A percentile compares a stretch with the other conserved stretches of the same genome.
These are phyloP conservation scores for Euwallacea similis DNA, from an alignment of 1,140 invertebrate genomes.

Conservation along the genomic window DNA sequence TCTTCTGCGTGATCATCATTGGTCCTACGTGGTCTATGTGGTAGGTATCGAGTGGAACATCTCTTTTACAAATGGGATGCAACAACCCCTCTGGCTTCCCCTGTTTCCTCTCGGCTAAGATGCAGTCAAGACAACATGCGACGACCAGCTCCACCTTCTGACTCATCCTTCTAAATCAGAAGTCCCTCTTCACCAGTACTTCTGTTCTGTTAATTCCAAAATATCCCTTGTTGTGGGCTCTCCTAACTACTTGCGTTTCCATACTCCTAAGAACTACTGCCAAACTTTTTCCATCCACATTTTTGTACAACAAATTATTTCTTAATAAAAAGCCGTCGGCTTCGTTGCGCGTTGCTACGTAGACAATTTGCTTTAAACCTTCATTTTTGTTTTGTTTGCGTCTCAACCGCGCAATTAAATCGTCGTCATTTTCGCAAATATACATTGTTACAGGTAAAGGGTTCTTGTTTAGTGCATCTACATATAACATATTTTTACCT, in stretches of 20 bases:
- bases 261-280: constrained; percentile 36
- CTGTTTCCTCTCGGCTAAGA: constrained; percentile 50
- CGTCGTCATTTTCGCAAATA: constrained; percentile 17
- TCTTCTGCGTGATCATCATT: constrained; percentile 43
- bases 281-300: constrained; percentile 31
- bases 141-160: constrained; percentile 49
- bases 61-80: constrained; percentile 42
- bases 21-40: constrained; percentile 54
- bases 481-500: constrained; percentile 52
- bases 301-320: constrained; percentile 40
- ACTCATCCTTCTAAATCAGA: constrained; percentile 49
- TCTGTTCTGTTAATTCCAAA: constrained; percentile 49
- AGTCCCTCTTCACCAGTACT: constrained; percentile 50
- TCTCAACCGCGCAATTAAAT: constrained; percentile 18
- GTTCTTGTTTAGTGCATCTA: constrained; percentile 53
- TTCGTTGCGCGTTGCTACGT: constrained; percentile 29
- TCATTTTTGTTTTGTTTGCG: constrained; percentile 37
- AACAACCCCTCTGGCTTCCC: constrained; percentile 53
- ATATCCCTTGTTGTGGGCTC: constrained; percentile 40
- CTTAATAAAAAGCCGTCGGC: constrained; percentile 42
- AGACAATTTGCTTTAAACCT: constrained; percentile 35
- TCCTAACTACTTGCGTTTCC: constrained; percentile 39
- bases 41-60: constrained; percentile 44
- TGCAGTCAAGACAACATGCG: constrained; percentile 49
- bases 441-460: constrained; percentile 44